Evolutionary conservation across 2,888 invertebrate genomes (phyloP), one percentile per base, ranked within the genome.

Genomic region (Cheilosia soror): DNA sequence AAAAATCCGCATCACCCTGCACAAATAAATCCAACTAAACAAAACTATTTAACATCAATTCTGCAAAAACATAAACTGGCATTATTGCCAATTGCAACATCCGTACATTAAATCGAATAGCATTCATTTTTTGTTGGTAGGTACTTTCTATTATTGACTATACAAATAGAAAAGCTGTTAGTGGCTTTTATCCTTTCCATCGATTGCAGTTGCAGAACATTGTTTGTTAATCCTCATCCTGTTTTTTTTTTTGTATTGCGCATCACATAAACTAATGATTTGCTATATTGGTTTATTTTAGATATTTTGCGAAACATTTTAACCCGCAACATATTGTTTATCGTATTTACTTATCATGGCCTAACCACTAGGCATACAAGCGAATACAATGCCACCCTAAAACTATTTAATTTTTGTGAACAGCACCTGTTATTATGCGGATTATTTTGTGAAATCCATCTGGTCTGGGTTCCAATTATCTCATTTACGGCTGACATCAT

Each of bases 311-410:
- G 4, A 58, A 37, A 20, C 4, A 20, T 20, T 40, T 33, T 44
- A 44, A 15, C 20, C 47, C 20, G 3, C 27, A 25, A 51, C 37
- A n/a, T 51, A 15, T 33, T 6, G n/a, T 49, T 20, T 25, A 44
- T 55, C 31, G 55, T 68, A 31, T 57, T 57, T 68, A 68, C 68
- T 57, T 68, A 53, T 51, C 13, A 49, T 25, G 25, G 5, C 9
- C 44, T 7, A 29, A 47, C 62, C 15, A 40, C 25, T 40, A 11
- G 37, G 5, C 37, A 49, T 6, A 25, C 58, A 40, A 20, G 9
- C 25, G 25, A 20, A 6, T 42, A 27, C 27, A 58, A 55, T 55
- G 5, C 37, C 37, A 42, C 13, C n/a, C 15, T 13, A 13, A 47
- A 51, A 15, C 11, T 40, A 27, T 25, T 47, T 42, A 11, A 11